Evolutionary conservation across 2,888 invertebrate genomes (phyloP).

Genomic region (Neoascia interrupta): DNA sequence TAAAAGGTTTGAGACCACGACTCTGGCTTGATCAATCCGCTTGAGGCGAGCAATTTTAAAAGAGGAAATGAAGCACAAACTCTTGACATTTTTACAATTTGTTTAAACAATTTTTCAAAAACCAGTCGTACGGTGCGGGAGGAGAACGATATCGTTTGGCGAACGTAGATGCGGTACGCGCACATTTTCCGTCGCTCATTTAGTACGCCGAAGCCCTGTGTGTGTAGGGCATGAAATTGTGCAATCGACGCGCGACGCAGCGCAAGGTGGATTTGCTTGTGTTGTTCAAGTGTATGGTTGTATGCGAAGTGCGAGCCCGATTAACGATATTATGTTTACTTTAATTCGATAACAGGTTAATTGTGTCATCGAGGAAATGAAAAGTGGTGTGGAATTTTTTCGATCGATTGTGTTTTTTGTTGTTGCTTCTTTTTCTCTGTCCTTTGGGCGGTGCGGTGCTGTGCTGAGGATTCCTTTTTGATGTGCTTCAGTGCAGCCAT

Average conservation of each 20-base stretch:
- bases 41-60: neutral
- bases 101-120: slow-evolving; percentile 17
- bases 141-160: slow-evolving; percentile 32
- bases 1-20: slow-evolving; percentile 37
- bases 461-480: no score
- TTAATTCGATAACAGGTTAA: slow-evolving; percentile 66
- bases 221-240: no score
- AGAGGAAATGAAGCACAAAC: slow-evolving; percentile 20
- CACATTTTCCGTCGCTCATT: neutral
- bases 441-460: neutral
- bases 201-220: slow-evolving; percentile 35
- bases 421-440: neutral
- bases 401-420: slow-evolving; percentile 14
- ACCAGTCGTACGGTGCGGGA: slow-evolving; percentile 17
- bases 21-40: neutral
- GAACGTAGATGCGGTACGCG: neutral
- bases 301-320: slow-evolving; percentile 33
- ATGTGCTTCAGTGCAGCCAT: no score
- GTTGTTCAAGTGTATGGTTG: no score
- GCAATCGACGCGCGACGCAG: neutral
- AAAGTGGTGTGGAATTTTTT: slow-evolving; percentile 53
- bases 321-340: slow-evolving; percentile 62
- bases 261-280: slow-evolving; percentile 48
- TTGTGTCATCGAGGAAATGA: slow-evolving; percentile 69
- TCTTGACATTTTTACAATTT: slow-evolving; percentile 20